A percentile compares a stretch with the other conserved stretches of the same genome.
Conservation (phyloP, 2,888 invertebrate species). For the Agapostemon virescens region DNA sequence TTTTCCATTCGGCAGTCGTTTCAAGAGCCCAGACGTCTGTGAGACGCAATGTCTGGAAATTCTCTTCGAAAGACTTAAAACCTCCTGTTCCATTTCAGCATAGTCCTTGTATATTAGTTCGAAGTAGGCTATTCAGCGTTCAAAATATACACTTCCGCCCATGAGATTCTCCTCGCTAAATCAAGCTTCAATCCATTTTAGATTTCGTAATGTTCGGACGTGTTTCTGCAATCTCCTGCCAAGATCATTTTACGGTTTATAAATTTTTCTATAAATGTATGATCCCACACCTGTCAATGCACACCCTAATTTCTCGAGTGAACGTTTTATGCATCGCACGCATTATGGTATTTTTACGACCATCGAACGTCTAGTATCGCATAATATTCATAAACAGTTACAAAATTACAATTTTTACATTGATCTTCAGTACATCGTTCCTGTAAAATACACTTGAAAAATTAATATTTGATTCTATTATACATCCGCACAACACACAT, state of each 20-base stretch:
- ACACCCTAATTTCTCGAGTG: background rate
- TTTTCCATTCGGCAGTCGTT: constrained; percentile 2
- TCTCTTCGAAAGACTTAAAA: constrained; percentile 2
- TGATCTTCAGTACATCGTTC: too few relatives aligned
- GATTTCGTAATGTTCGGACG: background rate
- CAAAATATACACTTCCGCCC: constrained; percentile 10
- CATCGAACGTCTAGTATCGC: too few relatives aligned
- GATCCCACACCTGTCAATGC: background rate
- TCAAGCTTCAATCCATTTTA: background rate
- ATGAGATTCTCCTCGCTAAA: constrained; percentile 1
- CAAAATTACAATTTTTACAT: too few relatives aligned
- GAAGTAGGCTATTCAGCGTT: constrained; percentile 4
- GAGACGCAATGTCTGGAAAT: constrained; percentile 13
- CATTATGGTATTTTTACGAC: background rate
- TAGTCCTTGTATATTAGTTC: constrained; percentile 12
- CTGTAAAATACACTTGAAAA: too few relatives aligned
- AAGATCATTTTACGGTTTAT: background rate
- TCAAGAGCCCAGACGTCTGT: background rate
- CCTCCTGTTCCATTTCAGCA: constrained; percentile 10
- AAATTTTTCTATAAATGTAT: background rate
- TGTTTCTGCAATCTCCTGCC: background rate
- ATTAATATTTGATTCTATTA: too few relatives aligned
- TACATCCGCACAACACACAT: too few relatives aligned
- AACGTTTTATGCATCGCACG: background rate
- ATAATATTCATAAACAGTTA: too few relatives aligned